A percentile compares a stretch with the other conserved stretches of the same genome.
Evolutionary conservation across 1,140 invertebrate species (phyloP).

Genomic region (Tenebrio molitor): DNA sequence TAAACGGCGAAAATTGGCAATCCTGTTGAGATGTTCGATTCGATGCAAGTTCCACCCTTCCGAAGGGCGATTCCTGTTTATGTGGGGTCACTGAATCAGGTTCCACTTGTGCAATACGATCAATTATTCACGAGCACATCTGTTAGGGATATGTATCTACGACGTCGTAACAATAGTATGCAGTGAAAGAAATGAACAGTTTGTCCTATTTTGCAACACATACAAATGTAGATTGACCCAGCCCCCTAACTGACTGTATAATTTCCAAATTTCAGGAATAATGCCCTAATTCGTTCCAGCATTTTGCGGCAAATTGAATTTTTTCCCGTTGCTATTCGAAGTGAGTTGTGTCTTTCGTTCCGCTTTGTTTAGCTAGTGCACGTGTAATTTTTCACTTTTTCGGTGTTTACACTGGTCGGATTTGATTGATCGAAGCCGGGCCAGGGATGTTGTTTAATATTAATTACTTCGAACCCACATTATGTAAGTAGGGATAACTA

Average conservation of each 20-base stretch:
- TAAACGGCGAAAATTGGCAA: no score
- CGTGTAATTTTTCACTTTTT: constrained; percentile 1
- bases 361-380: constrained; percentile 2
- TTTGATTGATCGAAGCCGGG: constrained; percentile 28
- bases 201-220: constrained; percentile 49
- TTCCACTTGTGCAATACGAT: constrained; percentile 55
- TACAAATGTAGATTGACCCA: constrained; percentile 49
- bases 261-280: constrained; percentile 53
- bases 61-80: constrained; percentile 25
- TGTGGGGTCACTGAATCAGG: constrained; percentile 56
- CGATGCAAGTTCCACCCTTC: constrained; percentile 8
- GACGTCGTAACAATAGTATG: constrained; percentile 47
- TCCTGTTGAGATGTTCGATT: no score
- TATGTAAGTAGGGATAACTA: constrained; percentile 45
- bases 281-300: constrained; percentile 46
- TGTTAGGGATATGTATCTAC: constrained; percentile 57
- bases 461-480: constrained; percentile 43
- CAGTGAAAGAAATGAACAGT: constrained; percentile 51
- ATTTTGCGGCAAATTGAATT: constrained; percentile 50
- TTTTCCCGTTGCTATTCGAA: constrained; percentile 14
- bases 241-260: constrained; percentile 47
- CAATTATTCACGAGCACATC: constrained; percentile 61
- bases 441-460: constrained; percentile 40
- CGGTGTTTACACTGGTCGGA: not conserved
- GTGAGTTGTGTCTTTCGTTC: constrained; percentile 31